These are phyloP conservation scores for Gobio gobio DNA, from an alignment of 2,113 vertebrate genomes.

Conservation along the genomic window DNA sequence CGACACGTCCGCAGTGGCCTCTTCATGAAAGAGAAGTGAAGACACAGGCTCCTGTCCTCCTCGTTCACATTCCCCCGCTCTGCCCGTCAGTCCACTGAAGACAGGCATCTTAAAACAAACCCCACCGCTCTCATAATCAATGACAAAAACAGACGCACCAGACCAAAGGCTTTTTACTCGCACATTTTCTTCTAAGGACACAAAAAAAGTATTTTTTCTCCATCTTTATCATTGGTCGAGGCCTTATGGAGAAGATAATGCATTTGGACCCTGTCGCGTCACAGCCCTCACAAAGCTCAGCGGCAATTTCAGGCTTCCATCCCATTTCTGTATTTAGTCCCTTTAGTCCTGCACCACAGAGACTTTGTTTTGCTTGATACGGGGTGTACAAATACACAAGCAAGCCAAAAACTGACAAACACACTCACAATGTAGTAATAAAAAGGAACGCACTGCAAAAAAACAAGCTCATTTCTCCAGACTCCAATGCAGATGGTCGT, in stretches of 20 bases:
- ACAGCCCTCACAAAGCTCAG: constrained; percentile 59
- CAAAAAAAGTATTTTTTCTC: neutral
- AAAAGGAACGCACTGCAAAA: neutral
- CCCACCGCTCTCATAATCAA: constrained; percentile 57
- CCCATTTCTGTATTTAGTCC: neutral
- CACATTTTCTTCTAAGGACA: constrained; percentile 43
- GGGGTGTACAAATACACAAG: neutral
- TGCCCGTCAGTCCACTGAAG: constrained; percentile 57
- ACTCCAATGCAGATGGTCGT: constrained; percentile 69
- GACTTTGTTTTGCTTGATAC: neutral
- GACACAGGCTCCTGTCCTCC: constrained; percentile 41
- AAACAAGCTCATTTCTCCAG: constrained; percentile 72
- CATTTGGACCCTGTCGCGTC: constrained; percentile 68
- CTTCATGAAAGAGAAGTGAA: constrained; percentile 55
- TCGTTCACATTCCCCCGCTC: constrained; percentile 38
- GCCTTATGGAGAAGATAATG: constrained; percentile 64
- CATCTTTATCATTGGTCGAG: constrained; percentile 53
- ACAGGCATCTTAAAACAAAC: constrained; percentile 58
- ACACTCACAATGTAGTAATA: neutral
- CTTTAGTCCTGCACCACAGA: neutral
- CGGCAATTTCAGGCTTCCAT: constrained; percentile 57
- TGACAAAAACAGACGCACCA: constrained; percentile 55
- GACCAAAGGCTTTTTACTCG: constrained; percentile 57
- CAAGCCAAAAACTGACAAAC: neutral
- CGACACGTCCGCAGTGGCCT: constrained; percentile 34